Evolutionary conservation across 2,888 invertebrate species (phyloP), one percentile per base, ranked within the genome.

Genomic region (Conops quadrifasciatus): DNA sequence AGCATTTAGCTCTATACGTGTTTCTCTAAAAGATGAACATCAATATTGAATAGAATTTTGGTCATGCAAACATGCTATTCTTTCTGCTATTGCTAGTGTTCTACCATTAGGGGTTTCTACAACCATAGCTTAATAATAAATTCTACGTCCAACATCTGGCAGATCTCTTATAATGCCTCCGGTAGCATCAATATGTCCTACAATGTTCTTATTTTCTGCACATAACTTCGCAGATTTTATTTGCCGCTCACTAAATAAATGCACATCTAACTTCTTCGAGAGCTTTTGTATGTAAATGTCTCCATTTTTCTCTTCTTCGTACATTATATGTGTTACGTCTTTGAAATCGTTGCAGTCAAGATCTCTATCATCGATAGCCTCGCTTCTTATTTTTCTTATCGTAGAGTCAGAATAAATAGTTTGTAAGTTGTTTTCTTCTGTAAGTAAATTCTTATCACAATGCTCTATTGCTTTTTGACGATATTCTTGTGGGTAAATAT

Each of bases 61-160:
- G 21, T 63, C 63, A 45, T 63, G 63, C 19, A 30, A 9, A 16
- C 63, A 63, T 43, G 45, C 28, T 21, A 63, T 24, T 7, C 63
- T 43, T 45, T 45, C 43, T 19, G 63, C 2, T 7, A 63, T 45
- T n/a, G 47, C 43, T 2, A 45, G 1, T 9, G 63, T 63, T 21
- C 63, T n/a, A n/a, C 21, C 24, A n/a, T 63, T 43, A 16, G 45
- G 43, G 2, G 63, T 45, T 63, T 63, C 43, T 7, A 45, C n/a
- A 2, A 63, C 63, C 5, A 63, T 13, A 1, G 63, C 63, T 5
- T 63, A 63, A 45, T 63, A 63, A 5, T 45, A 63, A 47, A 63
- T 24, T 19, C 11, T 21, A 15, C 43, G n/a, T 19, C 24, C 43
- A 19, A 45, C 45, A 2, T 58, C 21, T 21, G 21, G 21, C 21